Base-by-base conservation (phyloP, 2,888 invertebrate species). In the Rutpela maculata region DNA sequence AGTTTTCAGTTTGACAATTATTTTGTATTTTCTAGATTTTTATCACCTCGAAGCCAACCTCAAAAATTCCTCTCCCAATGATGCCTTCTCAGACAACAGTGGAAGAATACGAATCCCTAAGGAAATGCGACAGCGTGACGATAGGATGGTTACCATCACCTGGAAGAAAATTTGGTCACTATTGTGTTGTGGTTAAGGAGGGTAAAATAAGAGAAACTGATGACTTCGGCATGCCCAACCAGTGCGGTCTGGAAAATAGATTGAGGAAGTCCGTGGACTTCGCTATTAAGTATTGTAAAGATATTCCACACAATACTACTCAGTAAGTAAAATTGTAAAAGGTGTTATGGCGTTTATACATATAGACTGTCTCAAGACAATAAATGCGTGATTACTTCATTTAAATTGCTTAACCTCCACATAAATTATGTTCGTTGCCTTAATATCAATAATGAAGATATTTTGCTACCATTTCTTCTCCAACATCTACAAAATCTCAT, bases 121-220 rank as follows among this genome's bases (percentile, higher is more conserved):
- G 90, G 75, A 88, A 87, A 18, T 93, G 93, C 83, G 89, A 91
- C 69, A 90, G 91, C n/a, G 90, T 91, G 1, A 92, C 91, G 17
- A 90, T 93, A 17, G 92, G 92, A 26, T 93, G 93, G 93, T 88
- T 91, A 76, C 90, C 92, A 5, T 90, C 92, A 0, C 91, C 91
- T 0, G 92, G 91, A 86, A 67, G 18, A 22, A 62, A 57, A 17
- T 9, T 26, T 11, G 63, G 68, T 6, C 75, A 68, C 63, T 91
- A 91, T 82, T 91, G 91, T 78, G 83, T 91, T 43, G 86, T 88
- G 50, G 88, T 90, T 2, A 89, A 88, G 70, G 90, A 90, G 78
- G 87, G 87, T 0, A 83, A 82, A 68, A 77, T 88, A 12, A 81
- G 83, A 31, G 87, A 89, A 83, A 82, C 83, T 15, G 86, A 87